These are phyloP conservation scores for Labeo rohita DNA, from an alignment of 2,113 vertebrate species.

Conservation along the genomic window DNA sequence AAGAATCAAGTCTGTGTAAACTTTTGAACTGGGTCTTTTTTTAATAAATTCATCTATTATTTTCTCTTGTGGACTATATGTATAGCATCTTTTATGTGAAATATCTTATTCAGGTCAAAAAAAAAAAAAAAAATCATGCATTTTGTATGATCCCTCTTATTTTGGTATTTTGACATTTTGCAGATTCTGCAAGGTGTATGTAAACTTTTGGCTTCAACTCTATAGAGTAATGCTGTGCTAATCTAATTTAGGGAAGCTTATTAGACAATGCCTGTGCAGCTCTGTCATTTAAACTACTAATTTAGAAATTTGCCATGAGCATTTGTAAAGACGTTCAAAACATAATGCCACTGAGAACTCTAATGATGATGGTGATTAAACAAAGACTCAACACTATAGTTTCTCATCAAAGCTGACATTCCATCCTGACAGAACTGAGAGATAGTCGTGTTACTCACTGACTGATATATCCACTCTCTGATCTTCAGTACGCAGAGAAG, in stretches of 20 bases:
- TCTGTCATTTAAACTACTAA: neutral
- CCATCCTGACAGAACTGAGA: slow-evolving; percentile 2
- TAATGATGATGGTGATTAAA: slow-evolving; percentile 32
- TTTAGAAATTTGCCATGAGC: neutral
- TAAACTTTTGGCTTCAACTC: too few species aligned
- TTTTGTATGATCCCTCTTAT: too few species aligned
- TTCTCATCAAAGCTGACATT: slow-evolving; percentile 27
- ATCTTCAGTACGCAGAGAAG: slow-evolving; percentile 20
- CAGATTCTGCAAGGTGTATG: too few species aligned
- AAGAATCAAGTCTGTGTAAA: too few species aligned
- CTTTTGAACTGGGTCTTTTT: too few species aligned
- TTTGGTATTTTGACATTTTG: too few species aligned
- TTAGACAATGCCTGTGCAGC: neutral
- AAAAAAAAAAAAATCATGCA: too few species aligned
- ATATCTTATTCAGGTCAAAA: too few species aligned
- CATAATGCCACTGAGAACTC: neutral
- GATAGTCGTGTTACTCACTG: slow-evolving; percentile 5
- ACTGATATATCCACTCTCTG: slow-evolving; percentile 31
- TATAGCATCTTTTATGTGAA: too few species aligned
- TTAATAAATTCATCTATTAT: too few species aligned
- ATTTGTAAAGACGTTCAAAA: neutral
- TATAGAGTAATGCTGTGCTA: neutral
- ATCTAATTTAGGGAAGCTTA: neutral
- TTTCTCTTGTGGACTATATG: too few species aligned
- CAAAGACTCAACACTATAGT: neutral